Conservation (phyloP, 2,797 vertebrate genomes). For the Scomberomorus guttatus region DNA sequence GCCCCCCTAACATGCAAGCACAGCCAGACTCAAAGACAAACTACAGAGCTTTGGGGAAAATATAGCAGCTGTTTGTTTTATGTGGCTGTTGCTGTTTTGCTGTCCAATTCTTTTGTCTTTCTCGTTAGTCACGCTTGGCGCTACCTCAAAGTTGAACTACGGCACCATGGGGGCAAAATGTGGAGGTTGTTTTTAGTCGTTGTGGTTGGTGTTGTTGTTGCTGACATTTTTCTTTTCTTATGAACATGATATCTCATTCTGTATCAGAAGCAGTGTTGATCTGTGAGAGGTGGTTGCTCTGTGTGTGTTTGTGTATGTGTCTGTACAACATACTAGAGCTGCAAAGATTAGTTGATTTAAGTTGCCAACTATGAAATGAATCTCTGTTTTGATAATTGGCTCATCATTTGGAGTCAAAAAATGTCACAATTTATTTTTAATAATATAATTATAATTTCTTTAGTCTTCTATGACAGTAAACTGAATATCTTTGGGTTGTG, state of each 20-base stretch:
- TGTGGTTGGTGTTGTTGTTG: constrained; percentile 47
- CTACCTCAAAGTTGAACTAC: constrained; percentile 40
- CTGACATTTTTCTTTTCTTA: constrained; percentile 39
- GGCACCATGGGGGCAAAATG: constrained; percentile 25
- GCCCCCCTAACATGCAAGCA: constrained; percentile 40
- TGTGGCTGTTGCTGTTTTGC: constrained; percentile 61
- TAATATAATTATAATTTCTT: not conserved
- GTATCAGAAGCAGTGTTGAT: constrained; percentile 33
- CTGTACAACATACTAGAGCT: constrained; percentile 5
- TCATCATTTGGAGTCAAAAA: no score
- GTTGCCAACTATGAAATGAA: not conserved
- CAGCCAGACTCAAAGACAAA: constrained; percentile 67
- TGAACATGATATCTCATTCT: constrained; percentile 40
- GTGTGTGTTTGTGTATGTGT: constrained; percentile 32
- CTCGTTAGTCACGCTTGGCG: constrained; percentile 38
- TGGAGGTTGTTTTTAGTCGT: constrained; percentile 29
- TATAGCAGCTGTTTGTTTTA: constrained; percentile 64
- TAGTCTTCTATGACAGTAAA: not conserved
- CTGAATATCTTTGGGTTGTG: not conserved
- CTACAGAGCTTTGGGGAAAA: constrained; percentile 42
- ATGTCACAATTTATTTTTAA: not conserved
- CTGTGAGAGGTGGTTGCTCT: constrained; percentile 20
- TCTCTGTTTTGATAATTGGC: not conserved
- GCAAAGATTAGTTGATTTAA: no score
- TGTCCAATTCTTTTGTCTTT: not conserved